Evolutionary conservation across 2,797 vertebrate genomes (phyloP).

Genomic region (Ibycter americanus): DNA sequence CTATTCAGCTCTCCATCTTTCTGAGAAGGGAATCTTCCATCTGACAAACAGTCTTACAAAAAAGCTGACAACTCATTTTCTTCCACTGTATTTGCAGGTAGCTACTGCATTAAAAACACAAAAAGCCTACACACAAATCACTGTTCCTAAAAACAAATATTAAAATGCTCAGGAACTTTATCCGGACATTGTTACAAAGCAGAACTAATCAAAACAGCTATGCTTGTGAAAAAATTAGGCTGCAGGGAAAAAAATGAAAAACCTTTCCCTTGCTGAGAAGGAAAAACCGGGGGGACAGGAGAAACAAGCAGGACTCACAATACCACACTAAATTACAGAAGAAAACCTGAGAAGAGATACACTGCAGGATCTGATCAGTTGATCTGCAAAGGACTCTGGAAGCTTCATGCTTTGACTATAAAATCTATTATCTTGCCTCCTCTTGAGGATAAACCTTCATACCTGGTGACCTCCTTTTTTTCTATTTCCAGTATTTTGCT

Average conservation of each 20-base stretch:
- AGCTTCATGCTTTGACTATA: neutral
- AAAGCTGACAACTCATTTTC: neutral
- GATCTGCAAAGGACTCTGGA: neutral
- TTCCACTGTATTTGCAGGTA: neutral
- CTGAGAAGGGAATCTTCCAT: neutral
- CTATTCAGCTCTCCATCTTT: neutral
- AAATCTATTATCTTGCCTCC: neutral
- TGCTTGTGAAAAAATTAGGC: neutral
- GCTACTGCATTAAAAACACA: neutral
- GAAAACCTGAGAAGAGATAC: neutral
- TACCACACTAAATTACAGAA: neutral
- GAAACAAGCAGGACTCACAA: neutral
- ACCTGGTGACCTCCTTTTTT: neutral
- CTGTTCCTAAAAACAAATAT: neutral
- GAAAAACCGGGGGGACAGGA: neutral
- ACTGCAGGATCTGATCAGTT: neutral
- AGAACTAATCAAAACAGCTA: neutral
- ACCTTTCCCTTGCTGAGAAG: neutral
- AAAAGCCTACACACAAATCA: neutral
- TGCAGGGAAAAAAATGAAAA: neutral
- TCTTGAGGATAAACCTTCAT: neutral
- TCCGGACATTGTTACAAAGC: neutral
- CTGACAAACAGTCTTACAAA: neutral
- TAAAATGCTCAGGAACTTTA: neutral
- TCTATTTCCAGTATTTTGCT: neutral